Evolutionary conservation across 1,140 invertebrate species (phyloP), one percentile per base, ranked within the genome.

Genomic region (Drosophila sturtevanti): DNA sequence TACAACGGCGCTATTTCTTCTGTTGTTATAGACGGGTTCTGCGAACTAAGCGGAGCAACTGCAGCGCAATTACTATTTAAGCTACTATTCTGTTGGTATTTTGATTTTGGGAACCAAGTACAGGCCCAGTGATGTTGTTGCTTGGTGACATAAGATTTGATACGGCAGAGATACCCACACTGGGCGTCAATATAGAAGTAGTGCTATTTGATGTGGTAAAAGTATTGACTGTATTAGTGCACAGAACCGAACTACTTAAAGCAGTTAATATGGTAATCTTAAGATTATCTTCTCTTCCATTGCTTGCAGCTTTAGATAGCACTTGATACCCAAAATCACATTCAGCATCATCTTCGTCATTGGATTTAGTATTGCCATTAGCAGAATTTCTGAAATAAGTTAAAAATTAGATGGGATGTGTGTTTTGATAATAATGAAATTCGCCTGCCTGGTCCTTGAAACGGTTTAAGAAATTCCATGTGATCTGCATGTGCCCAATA

Each of bases 401-500:
- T 6, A 22, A 0, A 14, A 27, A 52, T 61, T 14, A 54, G 34
- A 22, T 51, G 6, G 9, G 7, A 22, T 4, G 37, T 27, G n/a
- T 55, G 38, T 12, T 27, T 9, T 2, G 4, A 18, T 0, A 21
- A 10, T n/a, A 12, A 4, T 18, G 9, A 11, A 4, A 35, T 62
- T 74, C 35, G 90, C 90, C 90, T 82, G 68, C 90, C 90, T 0
- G 90, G 90, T 27, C 90, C 90, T 56, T 91, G 90, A 37, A 89
- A 91, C 4, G 90, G 90, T 59, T 90, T 91, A 3, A 91, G 71
- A 56, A 91, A 91, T 14, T 91, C 90, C 90, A 91, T 91, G 60
- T 91, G 90, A 54, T 91, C 89, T 14, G 90, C 90, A 81, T 91
- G 90, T 6, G 90, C 90, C 90, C 90, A 91, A 70, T 82, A 91